These are phyloP conservation scores for Parnassius mnemosyne DNA, from an alignment of 2,888 invertebrate species.

Conservation along the genomic window DNA sequence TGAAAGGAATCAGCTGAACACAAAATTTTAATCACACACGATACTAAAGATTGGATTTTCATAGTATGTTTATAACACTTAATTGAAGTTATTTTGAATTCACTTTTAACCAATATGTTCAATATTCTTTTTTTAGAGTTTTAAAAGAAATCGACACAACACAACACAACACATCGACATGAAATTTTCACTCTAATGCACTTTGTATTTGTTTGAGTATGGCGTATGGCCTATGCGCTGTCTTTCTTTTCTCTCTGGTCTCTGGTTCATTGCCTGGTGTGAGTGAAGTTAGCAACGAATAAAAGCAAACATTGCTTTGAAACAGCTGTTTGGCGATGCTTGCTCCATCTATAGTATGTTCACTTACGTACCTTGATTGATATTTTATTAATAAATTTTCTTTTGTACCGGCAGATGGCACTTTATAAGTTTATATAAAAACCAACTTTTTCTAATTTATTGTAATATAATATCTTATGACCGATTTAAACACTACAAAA, in stretches of 20 bases:
- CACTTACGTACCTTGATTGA: background rate
- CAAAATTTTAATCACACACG: slow-evolving; percentile 33
- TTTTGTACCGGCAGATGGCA: slow-evolving; percentile 7
- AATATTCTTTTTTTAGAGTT: slow-evolving; percentile 43
- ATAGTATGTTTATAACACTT: slow-evolving; percentile 19
- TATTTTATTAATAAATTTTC: background rate
- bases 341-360: slow-evolving; percentile 36
- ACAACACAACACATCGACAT: slow-evolving; percentile 46
- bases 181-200: slow-evolving; percentile 43
- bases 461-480: too few relatives aligned
- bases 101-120: slow-evolving; percentile 42
- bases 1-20: slow-evolving; percentile 56
- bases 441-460: too few relatives aligned
- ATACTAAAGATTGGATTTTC: slow-evolving; percentile 16
- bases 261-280: slow-evolving; percentile 35
- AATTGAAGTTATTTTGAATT: slow-evolving; percentile 16
- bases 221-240: slow-evolving; percentile 12
- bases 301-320: slow-evolving; percentile 47
- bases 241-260: slow-evolving; percentile 44
- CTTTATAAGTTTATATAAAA: background rate
- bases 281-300: slow-evolving; percentile 56
- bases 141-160: slow-evolving; percentile 42
- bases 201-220: background rate
- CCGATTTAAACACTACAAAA: too few relatives aligned
- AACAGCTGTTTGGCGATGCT: slow-evolving; percentile 56